These are phyloP conservation scores for Poecile montanus DNA, from an alignment of 2,797 vertebrate species.

Conservation along the genomic window DNA sequence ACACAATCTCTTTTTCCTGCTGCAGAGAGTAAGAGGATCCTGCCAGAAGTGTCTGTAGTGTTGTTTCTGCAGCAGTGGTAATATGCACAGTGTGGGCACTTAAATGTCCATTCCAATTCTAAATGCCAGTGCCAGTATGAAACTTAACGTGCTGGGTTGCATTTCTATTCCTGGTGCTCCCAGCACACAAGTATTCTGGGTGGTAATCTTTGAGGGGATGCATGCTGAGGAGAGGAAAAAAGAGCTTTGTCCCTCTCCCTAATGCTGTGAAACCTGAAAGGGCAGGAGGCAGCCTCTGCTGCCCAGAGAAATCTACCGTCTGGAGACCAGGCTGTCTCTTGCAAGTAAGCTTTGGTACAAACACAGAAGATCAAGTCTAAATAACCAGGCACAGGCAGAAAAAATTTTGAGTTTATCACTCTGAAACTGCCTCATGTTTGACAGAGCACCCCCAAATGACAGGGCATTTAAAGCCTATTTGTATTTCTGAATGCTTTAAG, in stretches of 20 bases:
- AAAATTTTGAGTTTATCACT: not conserved
- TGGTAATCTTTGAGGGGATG: not conserved
- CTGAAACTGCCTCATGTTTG: not conserved
- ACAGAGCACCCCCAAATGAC: not conserved
- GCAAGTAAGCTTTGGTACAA: not conserved
- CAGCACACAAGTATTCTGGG: not conserved
- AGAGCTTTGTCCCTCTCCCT: not conserved
- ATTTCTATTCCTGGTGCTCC: not conserved
- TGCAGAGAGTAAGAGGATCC: not conserved
- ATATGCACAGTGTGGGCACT: slow-evolving; percentile 16
- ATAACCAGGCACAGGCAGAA: not conserved
- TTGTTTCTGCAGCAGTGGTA: not conserved
- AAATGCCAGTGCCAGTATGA: not conserved
- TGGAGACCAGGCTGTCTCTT: not conserved
- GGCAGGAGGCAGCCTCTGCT: not conserved
- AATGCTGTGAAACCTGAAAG: not conserved
- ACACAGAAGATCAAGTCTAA: not conserved
- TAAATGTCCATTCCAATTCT: slow-evolving; percentile 10
- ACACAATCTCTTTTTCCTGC: slow-evolving; percentile 3
- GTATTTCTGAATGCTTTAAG: not conserved
- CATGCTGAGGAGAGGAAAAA: not conserved
- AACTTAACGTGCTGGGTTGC: not conserved
- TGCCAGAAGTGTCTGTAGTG: not conserved
- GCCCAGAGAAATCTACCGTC: not conserved
- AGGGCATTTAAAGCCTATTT: fast-evolving